phyloP scores from a whole-genome alignment of 1,140 invertebrate species.

The Dreissena polymorpha region DNA sequence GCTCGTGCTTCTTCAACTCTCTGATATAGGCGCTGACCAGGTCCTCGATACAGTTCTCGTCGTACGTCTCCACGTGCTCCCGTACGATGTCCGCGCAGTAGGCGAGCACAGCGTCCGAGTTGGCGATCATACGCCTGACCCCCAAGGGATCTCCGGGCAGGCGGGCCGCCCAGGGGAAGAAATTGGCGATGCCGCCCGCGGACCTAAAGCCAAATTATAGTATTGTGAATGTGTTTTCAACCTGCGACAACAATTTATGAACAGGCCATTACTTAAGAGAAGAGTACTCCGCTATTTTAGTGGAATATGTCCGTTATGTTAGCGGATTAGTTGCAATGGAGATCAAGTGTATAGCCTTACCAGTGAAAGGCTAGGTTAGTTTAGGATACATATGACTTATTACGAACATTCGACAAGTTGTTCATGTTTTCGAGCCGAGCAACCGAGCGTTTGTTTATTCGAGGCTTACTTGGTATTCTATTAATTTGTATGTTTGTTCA shows the following conservation, averaged over 20 bases:
- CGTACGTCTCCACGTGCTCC: not conserved
- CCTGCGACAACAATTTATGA: not conserved
- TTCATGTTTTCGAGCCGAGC: too few species aligned
- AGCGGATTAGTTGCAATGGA: too few species aligned
- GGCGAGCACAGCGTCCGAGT: not conserved
- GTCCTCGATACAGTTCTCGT: constrained; percentile 19
- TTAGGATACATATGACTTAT: too few species aligned
- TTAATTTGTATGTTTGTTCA: too few species aligned
- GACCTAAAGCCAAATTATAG: not conserved
- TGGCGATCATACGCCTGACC: not conserved
- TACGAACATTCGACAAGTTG: too few species aligned
- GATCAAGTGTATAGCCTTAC: too few species aligned
- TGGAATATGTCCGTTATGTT: too few species aligned
- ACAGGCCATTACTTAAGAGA: too few species aligned
- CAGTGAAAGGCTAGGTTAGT: too few species aligned
- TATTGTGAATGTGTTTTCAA: not conserved
- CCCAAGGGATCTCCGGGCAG: not conserved
- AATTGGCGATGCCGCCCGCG: not conserved
- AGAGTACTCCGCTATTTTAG: too few species aligned
- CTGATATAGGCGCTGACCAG: constrained; percentile 8
- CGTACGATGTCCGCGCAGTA: not conserved
- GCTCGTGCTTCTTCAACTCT: constrained; percentile 19
- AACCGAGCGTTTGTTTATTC: too few species aligned
- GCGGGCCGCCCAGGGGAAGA: not conserved
- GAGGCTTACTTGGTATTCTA: too few species aligned